Evolutionary conservation across 2,888 invertebrate genomes (phyloP).

Genomic region (Diadegma fenestrale): DNA sequence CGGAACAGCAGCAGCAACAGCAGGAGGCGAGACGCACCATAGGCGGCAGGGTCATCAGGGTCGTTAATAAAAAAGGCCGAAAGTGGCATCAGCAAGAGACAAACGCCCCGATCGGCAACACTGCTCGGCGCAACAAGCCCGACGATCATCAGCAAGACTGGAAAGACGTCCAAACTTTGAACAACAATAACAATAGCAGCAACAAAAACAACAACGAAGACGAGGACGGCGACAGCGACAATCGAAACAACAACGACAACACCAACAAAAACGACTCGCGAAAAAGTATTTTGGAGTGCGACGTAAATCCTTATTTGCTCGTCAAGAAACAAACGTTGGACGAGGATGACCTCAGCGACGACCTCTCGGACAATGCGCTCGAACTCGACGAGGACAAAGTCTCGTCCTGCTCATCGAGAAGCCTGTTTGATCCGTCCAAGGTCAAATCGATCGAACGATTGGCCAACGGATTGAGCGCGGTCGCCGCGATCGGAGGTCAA

Average conservation of each 20-base stretch:
- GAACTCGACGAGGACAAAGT: slow-evolving; percentile 68
- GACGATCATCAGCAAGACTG: slow-evolving; percentile 68
- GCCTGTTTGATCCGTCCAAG: slow-evolving; percentile 81
- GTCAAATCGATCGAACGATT: slow-evolving; percentile 83
- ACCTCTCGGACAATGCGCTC: slow-evolving; percentile 82
- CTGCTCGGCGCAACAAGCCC: slow-evolving; percentile 51
- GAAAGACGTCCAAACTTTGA: slow-evolving; percentile 62
- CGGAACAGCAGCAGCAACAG: slow-evolving; percentile 55
- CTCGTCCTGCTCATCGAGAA: slow-evolving; percentile 67
- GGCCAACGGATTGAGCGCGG: slow-evolving; percentile 78
- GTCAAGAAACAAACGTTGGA: slow-evolving; percentile 86
- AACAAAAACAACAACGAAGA: no score
- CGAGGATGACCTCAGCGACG: slow-evolving; percentile 84
- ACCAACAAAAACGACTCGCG: no score
- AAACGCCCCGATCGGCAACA: slow-evolving; percentile 29
- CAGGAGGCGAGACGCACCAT: slow-evolving; percentile 61
- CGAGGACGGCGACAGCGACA: no score
- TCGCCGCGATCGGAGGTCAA: slow-evolving; percentile 89
- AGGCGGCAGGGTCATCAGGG: slow-evolving; percentile 70
- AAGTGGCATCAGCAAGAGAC: slow-evolving; percentile 72
- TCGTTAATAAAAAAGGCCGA: slow-evolving; percentile 70
- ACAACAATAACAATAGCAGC: slow-evolving; percentile 1
- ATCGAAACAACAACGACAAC: no score
- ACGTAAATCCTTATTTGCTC: slow-evolving; percentile 94
- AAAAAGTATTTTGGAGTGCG: slow-evolving; percentile 92